Base-by-base conservation (phyloP, 1,140 invertebrate genomes). In the Macrosteles quadrilineatus region DNA sequence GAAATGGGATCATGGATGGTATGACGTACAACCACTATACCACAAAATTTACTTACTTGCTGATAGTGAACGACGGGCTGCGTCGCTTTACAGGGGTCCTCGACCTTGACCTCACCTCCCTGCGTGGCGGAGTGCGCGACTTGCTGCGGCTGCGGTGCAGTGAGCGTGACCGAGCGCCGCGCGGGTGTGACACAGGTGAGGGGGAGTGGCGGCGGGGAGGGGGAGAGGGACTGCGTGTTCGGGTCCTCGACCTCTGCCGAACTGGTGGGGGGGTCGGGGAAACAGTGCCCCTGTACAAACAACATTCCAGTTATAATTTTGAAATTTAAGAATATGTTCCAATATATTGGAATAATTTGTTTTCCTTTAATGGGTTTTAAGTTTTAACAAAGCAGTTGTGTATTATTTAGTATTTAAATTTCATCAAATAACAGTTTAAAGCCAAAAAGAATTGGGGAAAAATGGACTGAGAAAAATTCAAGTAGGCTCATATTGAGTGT, bases 71-170 rank as follows among this genome's bases (percentile, higher is more conserved):
- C 32, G 67, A 68, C 1, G 14, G 30, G 19, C n/a, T 17, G 30
- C 30, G 32, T 11, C 62, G 2, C 62, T 64, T 64, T 27, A 17
- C 36, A 31, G 62, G 62, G 1, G 36, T 70, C 36, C 74, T 27
- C 11, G 72, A 70, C 12, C 67, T 50, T 1, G 72, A 59, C 36
- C 71, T 71, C 1, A 2, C 2, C 1, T 12, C 14, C 4, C n/a
- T 4, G 2, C 29, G 31, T 12, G 45, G 17, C 31, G 45, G 27
- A 11, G 36, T 30, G 14, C 17, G 67, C 65, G 40, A 9, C 65
- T 47, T 67, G 47, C 47, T 50, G 55, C 25, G 55, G 27, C 12
- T 29, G 55, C 53, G 47, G 25, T 67, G 32, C 12, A 82, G 83
- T 71, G 32, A 36, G 4, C 32, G 32, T 4, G 32, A 36, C 32